Percentiles rank a stretch among this genome's conserved stretches.
Conservation (phyloP, 2,888 invertebrate species). For the Diplolepis rosae region DNA sequence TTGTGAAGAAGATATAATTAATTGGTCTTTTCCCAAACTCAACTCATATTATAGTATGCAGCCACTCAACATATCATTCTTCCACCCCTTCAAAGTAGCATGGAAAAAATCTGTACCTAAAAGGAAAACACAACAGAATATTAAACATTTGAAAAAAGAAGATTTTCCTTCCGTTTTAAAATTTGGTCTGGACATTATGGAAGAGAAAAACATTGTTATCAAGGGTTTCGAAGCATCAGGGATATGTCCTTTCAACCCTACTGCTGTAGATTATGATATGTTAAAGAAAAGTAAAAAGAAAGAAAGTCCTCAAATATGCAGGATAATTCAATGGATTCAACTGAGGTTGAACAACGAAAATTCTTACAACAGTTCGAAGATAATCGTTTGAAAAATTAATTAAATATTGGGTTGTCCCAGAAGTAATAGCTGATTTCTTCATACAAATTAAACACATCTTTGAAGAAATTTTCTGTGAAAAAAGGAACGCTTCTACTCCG, state of each 20-base stretch:
- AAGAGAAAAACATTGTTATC: conserved; percentile 22
- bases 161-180: conserved; percentile 38
- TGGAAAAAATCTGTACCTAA: conserved; percentile 37
- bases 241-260: conserved; percentile 24
- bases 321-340: not conserved
- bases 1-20: conserved; percentile 25
- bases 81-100: conserved; percentile 35
- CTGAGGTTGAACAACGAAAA: not conserved
- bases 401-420: no score
- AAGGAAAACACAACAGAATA: conserved; percentile 28
- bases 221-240: conserved; percentile 36
- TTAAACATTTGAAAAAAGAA: conserved; percentile 34
- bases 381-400: not conserved
- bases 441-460: no score
- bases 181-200: conserved; percentile 33
- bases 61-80: conserved; percentile 35
- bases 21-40: conserved; percentile 35
- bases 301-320: not conserved
- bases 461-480: no score
- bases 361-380: not conserved
- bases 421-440: no score
- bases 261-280: conserved; percentile 18
- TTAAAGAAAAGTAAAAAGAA: not conserved
- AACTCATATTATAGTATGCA: conserved; percentile 34
- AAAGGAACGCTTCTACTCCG: no score